phyloP scores from a whole-genome alignment of 2,113 vertebrate species.

The Ammospiza nelsoni region DNA sequence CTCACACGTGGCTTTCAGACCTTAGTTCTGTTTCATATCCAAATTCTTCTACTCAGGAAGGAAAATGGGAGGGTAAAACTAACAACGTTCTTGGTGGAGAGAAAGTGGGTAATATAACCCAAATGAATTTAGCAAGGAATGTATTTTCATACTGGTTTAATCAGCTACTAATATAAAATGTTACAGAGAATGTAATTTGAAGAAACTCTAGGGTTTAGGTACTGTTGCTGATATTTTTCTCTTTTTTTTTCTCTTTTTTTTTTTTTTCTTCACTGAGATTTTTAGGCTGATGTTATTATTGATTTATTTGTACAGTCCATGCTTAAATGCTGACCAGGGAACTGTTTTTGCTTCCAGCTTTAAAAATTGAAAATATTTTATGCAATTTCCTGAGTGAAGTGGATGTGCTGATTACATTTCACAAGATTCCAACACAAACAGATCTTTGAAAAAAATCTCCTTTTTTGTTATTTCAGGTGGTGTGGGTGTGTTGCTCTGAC shows the following conservation, averaged over 20 bases:
- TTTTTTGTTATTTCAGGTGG: constrained; percentile 78
- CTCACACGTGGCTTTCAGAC: not conserved
- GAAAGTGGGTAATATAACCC: not conserved
- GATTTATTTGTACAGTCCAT: not conserved
- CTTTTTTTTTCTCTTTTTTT: not conserved
- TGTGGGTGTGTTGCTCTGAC: constrained; percentile 62
- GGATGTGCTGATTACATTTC: constrained; percentile 52
- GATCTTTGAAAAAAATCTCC: not conserved
- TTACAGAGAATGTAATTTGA: not conserved
- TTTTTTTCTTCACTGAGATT: not conserved
- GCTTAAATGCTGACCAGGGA: constrained; percentile 9
- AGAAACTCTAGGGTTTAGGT: not conserved
- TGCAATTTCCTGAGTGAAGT: constrained; percentile 12
- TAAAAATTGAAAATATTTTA: constrained; percentile 48
- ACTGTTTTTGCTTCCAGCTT: constrained; percentile 41
- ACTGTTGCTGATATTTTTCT: not conserved
- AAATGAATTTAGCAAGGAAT: not conserved
- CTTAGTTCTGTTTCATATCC: not conserved
- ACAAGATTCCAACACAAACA: constrained; percentile 67
- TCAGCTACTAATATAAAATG: not conserved
- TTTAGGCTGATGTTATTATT: not conserved
- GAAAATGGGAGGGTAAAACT: not conserved
- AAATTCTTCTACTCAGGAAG: not conserved
- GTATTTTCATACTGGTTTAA: not conserved
- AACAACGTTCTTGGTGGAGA: not conserved